Evolutionary conservation across 1,140 invertebrate genomes (phyloP).

Genomic region (Antheraea pernyi): DNA sequence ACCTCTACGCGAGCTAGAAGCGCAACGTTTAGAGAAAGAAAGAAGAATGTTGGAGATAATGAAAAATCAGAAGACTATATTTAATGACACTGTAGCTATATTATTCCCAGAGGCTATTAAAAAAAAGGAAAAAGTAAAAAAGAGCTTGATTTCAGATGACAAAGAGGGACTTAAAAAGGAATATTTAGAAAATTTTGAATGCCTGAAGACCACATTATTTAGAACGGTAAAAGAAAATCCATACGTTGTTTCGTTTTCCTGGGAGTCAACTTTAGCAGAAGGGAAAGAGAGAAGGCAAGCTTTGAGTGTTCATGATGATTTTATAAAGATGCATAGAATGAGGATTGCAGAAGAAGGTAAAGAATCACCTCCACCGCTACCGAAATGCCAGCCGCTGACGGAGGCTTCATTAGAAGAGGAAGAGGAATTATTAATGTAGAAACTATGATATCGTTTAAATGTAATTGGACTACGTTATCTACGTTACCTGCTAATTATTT

Average conservation of each 20-base stretch:
- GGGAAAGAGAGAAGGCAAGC: constrained; percentile 63
- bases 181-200: constrained; percentile 59
- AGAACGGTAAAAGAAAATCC: constrained; percentile 57
- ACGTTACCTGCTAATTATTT: no score
- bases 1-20: constrained; percentile 70
- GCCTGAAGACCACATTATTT: constrained; percentile 41
- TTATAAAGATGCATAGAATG: constrained; percentile 56
- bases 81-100: constrained; percentile 75
- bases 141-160: constrained; percentile 49
- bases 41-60: constrained; percentile 73
- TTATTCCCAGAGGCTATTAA: constrained; percentile 73
- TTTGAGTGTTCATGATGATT: constrained; percentile 55
- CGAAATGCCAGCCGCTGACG: neutral
- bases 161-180: constrained; percentile 45
- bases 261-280: constrained; percentile 63
- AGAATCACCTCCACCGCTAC: neutral
- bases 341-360: constrained; percentile 42
- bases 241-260: constrained; percentile 58
- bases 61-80: constrained; percentile 72
- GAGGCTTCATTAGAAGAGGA: neutral
- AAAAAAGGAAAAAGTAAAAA: constrained; percentile 52
- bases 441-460: neutral
- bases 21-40: constrained; percentile 65
- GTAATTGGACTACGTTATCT: no score
- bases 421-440: neutral